Evolutionary conservation across 2,113 vertebrate genomes (phyloP).

Genomic region (Glareola pratincola): DNA sequence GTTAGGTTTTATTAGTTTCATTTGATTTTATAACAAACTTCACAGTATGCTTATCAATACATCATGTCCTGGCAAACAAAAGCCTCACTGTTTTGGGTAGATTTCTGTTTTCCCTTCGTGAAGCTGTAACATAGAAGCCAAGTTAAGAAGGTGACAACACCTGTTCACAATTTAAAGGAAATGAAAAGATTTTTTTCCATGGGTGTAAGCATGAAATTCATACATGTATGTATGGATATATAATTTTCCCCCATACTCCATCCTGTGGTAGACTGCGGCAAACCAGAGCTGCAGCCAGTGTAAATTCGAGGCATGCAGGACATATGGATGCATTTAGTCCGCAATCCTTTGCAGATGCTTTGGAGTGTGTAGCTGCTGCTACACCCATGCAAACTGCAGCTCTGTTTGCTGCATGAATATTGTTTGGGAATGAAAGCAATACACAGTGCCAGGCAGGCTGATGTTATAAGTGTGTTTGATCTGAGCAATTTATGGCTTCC

Average conservation of each 20-base stretch:
- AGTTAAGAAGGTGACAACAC: slow-evolving; percentile 68
- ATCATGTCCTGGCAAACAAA: slow-evolving; percentile 72
- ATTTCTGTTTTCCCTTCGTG: background rate
- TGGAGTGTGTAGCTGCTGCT: slow-evolving; percentile 32
- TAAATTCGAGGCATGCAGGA: slow-evolving; percentile 37
- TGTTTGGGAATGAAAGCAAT: slow-evolving; percentile 30
- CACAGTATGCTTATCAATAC: slow-evolving; percentile 70
- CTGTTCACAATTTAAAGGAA: slow-evolving; percentile 75
- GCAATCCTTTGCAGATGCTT: slow-evolving; percentile 67
- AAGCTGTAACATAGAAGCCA: slow-evolving; percentile 65
- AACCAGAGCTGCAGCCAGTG: slow-evolving; percentile 41
- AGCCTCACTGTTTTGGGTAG: slow-evolving; percentile 51
- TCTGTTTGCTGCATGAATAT: background rate
- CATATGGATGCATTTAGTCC: slow-evolving; percentile 70
- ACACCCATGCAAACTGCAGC: slow-evolving; percentile 23
- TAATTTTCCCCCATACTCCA: slow-evolving; percentile 27
- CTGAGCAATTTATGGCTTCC: slow-evolving; percentile 29
- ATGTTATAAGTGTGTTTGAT: slow-evolving; percentile 1
- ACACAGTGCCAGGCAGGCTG: background rate
- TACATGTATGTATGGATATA: slow-evolving; percentile 33
- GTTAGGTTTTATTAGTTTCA: slow-evolving; percentile 61
- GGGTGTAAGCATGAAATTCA: slow-evolving; percentile 63
- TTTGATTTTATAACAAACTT: slow-evolving; percentile 81
- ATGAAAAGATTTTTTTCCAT: slow-evolving; percentile 60
- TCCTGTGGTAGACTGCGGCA: slow-evolving; percentile 47